These are phyloP conservation scores for Andrena chrysosceles DNA, from an alignment of 2,888 invertebrate species.

Conservation along the genomic window DNA sequence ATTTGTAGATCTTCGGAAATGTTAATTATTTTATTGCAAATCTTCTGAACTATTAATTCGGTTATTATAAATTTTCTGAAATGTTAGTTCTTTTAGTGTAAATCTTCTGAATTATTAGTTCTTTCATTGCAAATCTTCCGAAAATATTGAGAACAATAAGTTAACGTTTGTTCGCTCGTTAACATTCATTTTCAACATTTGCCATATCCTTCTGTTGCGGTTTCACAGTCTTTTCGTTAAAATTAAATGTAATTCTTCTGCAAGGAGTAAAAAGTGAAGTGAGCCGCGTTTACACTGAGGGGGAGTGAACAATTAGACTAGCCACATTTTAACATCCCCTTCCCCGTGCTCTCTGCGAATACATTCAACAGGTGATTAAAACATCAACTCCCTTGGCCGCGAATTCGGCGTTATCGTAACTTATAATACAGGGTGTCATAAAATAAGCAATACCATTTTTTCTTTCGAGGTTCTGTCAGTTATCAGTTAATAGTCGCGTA, in stretches of 20 bases:
- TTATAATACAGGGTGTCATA: slow-evolving; percentile 2
- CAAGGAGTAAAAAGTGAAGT: neutral
- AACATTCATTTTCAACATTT: no score
- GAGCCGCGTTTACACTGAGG: neutral
- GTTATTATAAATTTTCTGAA: no score
- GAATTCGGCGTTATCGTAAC: slow-evolving; percentile 34
- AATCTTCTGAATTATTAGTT: no score
- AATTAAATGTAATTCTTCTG: neutral
- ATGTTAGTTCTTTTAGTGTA: no score
- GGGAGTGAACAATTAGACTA: neutral
- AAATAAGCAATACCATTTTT: no score
- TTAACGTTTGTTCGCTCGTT: no score
- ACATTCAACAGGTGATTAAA: slow-evolving; percentile 55
- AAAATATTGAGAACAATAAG: neutral
- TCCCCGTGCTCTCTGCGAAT: neutral
- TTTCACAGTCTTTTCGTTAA: neutral
- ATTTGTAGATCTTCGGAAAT: no score
- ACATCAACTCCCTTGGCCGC: slow-evolving; percentile 4
- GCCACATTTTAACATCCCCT: neutral
- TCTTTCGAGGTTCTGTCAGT: no score
- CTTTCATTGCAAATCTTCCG: neutral
- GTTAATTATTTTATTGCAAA: no score
- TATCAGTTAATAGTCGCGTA: no score
- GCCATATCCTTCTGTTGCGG: no score
- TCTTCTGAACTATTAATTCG: no score